Evolutionary conservation across 2,113 vertebrate species (phyloP), one percentile per base, ranked within the genome.

Genomic region (Heterotilapia buettikoferi): DNA sequence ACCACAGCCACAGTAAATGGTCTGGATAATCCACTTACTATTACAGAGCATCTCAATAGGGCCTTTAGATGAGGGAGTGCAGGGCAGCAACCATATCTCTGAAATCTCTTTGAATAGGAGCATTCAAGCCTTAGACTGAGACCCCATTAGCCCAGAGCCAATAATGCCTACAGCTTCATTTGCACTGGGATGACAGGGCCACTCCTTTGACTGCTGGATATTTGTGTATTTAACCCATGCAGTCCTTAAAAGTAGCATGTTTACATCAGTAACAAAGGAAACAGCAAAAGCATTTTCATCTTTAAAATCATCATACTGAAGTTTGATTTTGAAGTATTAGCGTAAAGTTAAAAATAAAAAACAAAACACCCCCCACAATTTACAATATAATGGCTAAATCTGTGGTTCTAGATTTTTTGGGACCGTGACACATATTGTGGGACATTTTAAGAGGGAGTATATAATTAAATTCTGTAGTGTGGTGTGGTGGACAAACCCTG

Each of bases 1-100:
- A 93, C 94, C 94, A 91, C 93, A 94, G 92, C 91, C 90, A 91
- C 92, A 95, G 95, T 86, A 94, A 95, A 96, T 94, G 92, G 90
- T 87, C 94, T 92, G 93, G 84, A 92, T 94, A 93, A 96, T 94
- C 93, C 92, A 90, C 85, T 94, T 86, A 93, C 84, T 89, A 89
- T 92, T 88, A 90, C 90, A 89, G 71, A 91, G 76, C 52, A 80
- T 92, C 86, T 90, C 61, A 59, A 63, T 6, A 47, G 73, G 14
- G 57, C 66, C 83, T 73, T 84, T 26, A 59, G 45, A 84, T 76
- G 36, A 85, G 21, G 52, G 21, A 84, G 56, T 66, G 79, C 73
- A 8, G 86, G 59, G 47, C 63, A 87, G 26, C 43, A 18, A 36
- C 56, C n/a, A 26, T 81, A 84, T 76, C 68, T 82, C 38, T 84